These are phyloP conservation scores for Danio kyathit DNA, from an alignment of 2,797 vertebrate genomes.

Conservation along the genomic window DNA sequence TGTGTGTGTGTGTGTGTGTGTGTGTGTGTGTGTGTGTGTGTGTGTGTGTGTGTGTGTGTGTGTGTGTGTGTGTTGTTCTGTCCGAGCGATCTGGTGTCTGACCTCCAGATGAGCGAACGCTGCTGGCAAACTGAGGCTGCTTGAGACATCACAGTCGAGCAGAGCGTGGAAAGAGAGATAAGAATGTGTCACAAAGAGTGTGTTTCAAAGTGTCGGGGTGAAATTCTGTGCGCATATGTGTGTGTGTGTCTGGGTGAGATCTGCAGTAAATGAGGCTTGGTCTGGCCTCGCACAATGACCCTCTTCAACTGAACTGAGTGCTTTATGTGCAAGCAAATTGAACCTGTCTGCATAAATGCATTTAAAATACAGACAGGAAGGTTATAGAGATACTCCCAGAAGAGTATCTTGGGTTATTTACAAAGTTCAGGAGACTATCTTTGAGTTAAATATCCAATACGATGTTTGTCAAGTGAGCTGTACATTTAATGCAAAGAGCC, in stretches of 20 bases:
- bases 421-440: neutral
- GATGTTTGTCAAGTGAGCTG: neutral
- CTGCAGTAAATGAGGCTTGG: slow-evolving; percentile 15
- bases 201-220: slow-evolving; percentile 9
- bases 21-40: slow-evolving; percentile 25
- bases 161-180: slow-evolving; percentile 14
- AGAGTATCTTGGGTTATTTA: neutral
- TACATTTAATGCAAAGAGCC: neutral
- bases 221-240: slow-evolving; percentile 21
- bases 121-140: slow-evolving; percentile 32
- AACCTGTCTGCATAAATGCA: slow-evolving; percentile 38
- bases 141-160: slow-evolving; percentile 47
- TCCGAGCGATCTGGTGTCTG: slow-evolving; percentile 48
- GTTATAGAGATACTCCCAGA: neutral
- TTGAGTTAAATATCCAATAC: neutral
- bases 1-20: slow-evolving; percentile 13
- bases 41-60: slow-evolving; percentile 8
- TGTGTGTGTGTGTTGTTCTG: slow-evolving; percentile 26
- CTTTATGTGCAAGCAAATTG: slow-evolving; percentile 17
- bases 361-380: neutral
- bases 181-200: slow-evolving; percentile 17
- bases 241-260: slow-evolving; percentile 42
- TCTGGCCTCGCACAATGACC: neutral
- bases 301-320: slow-evolving; percentile 1
- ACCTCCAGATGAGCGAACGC: slow-evolving; percentile 56